phyloP scores from a whole-genome alignment of 53 echinoderm and acorn worm species.

The Zoroaster sp. region DNA sequence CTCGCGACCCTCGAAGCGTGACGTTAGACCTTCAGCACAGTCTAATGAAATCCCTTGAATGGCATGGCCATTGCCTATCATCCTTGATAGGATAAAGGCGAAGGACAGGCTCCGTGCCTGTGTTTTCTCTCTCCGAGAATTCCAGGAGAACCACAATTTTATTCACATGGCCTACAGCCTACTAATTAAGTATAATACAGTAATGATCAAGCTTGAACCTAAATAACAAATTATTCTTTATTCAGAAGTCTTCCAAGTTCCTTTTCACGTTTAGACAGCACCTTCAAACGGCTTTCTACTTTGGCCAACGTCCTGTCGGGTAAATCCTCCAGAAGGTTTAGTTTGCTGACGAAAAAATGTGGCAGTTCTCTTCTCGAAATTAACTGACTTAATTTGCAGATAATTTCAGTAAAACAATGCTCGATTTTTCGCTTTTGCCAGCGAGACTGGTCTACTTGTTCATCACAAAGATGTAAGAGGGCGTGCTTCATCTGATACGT shows the following conservation, averaged over 20 bases:
- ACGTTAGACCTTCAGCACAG: too few species aligned
- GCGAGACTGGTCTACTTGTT: conserved; percentile 30
- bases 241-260: conserved; percentile 42
- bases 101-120: too few species aligned
- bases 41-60: too few species aligned
- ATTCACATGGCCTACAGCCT: too few species aligned
- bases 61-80: too few species aligned
- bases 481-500: conserved; percentile 63
- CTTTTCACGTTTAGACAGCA: conserved; percentile 45
- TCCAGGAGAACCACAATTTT: too few species aligned
- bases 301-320: conserved; percentile 19
- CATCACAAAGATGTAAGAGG: conserved; percentile 48
- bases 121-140: too few species aligned
- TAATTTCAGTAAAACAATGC: conserved; percentile 22
- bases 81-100: too few species aligned
- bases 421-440: conserved; percentile 54
- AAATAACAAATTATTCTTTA: too few species aligned
- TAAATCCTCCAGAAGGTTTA: conserved; percentile 20
- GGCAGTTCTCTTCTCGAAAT: conserved; percentile 32
- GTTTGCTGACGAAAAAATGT: conserved; percentile 31
- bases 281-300: conserved; percentile 32
- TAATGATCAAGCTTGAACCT: too few species aligned
- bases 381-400: conserved; percentile 19
- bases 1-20: too few species aligned
- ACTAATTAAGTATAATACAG: not conserved